These are phyloP conservation scores for Oryzias sinensis DNA, from an alignment of 2,797 vertebrate genomes.

Conservation along the genomic window DNA sequence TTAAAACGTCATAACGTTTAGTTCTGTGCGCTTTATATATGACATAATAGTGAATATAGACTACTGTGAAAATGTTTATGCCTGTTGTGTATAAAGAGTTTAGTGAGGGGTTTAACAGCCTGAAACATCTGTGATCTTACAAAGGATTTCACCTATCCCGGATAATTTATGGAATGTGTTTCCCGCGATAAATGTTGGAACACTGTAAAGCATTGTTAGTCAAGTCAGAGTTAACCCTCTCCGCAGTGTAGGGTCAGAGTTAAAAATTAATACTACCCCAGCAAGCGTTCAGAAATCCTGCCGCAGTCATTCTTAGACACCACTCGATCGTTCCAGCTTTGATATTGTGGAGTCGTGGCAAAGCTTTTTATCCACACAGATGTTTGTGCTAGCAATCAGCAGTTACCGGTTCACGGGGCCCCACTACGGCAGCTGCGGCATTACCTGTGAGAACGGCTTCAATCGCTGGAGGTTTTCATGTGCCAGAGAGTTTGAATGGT, in stretches of 20 bases:
- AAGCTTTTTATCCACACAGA: constrained; percentile 67
- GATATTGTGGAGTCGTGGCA: constrained; percentile 52
- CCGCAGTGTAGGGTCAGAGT: constrained; percentile 8
- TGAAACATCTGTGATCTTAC: too few species aligned
- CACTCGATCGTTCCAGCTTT: constrained; percentile 46
- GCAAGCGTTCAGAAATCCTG: constrained; percentile 18
- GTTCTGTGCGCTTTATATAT: too few species aligned
- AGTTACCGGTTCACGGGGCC: constrained; percentile 59
- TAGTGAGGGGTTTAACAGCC: too few species aligned
- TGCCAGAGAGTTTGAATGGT: constrained; percentile 66
- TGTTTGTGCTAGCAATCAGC: constrained; percentile 64
- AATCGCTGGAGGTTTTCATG: constrained; percentile 69
- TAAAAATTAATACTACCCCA: constrained; percentile 4
- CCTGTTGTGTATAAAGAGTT: too few species aligned
- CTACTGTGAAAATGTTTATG: too few species aligned
- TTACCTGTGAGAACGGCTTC: constrained; percentile 62
- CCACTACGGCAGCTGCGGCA: constrained; percentile 55
- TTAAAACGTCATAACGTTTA: too few species aligned
- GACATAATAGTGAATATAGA: too few species aligned
- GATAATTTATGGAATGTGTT: constrained; percentile 14
- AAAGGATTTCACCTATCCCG: too few species aligned
- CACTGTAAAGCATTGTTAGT: constrained; percentile 9
- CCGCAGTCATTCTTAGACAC: constrained; percentile 21
- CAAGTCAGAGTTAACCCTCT: constrained; percentile 1
- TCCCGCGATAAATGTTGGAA: constrained; percentile 6